Conservation (phyloP, 2,888 invertebrate species). For the Lasioglossum zephyrum region DNA sequence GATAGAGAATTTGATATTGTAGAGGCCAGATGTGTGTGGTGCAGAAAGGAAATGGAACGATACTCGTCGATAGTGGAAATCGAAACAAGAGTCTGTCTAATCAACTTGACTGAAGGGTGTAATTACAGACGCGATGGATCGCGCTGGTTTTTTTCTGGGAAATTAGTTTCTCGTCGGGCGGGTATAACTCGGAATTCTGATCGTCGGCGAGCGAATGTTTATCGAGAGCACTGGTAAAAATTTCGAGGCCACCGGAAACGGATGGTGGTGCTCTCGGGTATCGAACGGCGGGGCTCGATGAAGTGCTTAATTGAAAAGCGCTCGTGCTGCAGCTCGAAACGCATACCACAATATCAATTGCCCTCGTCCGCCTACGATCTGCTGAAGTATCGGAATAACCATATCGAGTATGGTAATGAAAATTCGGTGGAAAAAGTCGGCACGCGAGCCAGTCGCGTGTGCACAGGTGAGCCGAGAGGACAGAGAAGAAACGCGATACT, state of each 20-base stretch:
- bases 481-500: neutral
- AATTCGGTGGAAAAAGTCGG: slow-evolving; percentile 13
- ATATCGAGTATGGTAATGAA: slow-evolving; percentile 32
- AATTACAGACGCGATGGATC: neutral
- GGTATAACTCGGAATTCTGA: neutral
- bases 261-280: slow-evolving; percentile 16
- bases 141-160: neutral
- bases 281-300: slow-evolving; percentile 34
- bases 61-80: neutral
- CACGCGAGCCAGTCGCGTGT: neutral
- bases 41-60: neutral
- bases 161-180: neutral
- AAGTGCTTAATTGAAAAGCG: slow-evolving; percentile 57
- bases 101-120: neutral
- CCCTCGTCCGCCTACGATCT: slow-evolving; percentile 15
- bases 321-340: slow-evolving; percentile 27
- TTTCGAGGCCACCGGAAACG: slow-evolving; percentile 18
- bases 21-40: neutral
- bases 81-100: neutral
- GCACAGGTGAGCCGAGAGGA: neutral
- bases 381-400: slow-evolving; percentile 31
- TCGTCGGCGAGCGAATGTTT: slow-evolving; percentile 16
- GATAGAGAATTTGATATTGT: neutral
- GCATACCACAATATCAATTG: slow-evolving; percentile 47
- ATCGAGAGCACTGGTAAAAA: slow-evolving; percentile 13